These are phyloP conservation scores for Ectemnius continuus DNA, from an alignment of 2,888 invertebrate genomes.

Conservation along the genomic window DNA sequence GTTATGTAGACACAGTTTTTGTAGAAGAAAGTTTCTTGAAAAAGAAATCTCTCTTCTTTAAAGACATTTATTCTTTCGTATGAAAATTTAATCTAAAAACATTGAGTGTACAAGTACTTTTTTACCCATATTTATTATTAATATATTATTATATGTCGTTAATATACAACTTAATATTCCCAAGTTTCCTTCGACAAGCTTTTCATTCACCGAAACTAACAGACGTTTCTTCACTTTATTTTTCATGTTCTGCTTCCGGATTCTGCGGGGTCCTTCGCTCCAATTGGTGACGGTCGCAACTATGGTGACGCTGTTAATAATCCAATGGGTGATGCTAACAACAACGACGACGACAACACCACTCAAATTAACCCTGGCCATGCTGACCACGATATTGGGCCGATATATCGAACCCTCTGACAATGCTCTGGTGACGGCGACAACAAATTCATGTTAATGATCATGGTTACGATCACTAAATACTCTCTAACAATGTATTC, in stretches of 20 bases:
- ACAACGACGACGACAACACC: conserved; percentile 28
- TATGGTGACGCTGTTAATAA: conserved; percentile 10
- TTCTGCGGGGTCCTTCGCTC: conserved; percentile 3
- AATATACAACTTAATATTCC: too few species aligned
- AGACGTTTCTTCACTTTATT: conserved; percentile 31
- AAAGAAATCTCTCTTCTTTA: too few species aligned
- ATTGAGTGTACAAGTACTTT: too few species aligned
- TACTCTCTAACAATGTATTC: too few species aligned
- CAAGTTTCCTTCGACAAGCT: too few species aligned
- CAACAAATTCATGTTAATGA: conserved; percentile 53
- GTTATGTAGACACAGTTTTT: too few species aligned
- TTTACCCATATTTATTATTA: too few species aligned
- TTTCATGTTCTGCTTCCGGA: conserved; percentile 48
- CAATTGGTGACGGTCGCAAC: conserved; percentile 22
- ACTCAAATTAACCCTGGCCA: conserved; percentile 46
- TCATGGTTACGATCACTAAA: conserved; percentile 39
- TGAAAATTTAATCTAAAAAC: too few species aligned
- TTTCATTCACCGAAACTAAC: conserved; percentile 33
- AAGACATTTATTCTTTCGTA: too few species aligned
- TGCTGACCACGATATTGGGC: conserved; percentile 42
- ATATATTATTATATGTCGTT: too few species aligned
- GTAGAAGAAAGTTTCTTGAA: too few species aligned
- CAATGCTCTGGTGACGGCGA: conserved; percentile 49
- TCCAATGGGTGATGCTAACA: conserved; percentile 19
- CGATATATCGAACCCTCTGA: conserved; percentile 36